These are phyloP conservation scores for Parnassius apollo DNA, from an alignment of 2,888 invertebrate genomes.

Conservation along the genomic window DNA sequence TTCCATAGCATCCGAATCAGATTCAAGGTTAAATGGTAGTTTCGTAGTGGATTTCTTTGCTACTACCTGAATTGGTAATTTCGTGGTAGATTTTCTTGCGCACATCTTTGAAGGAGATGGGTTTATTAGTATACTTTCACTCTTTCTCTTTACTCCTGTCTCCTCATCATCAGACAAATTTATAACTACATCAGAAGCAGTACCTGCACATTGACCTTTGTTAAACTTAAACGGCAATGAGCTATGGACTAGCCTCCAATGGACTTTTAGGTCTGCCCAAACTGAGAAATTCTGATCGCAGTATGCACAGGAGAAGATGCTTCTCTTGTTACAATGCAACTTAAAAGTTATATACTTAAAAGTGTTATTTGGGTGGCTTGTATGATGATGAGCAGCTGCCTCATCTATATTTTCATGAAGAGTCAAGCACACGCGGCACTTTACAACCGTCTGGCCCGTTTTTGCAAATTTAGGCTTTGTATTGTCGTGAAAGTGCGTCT, in stretches of 20 bases:
- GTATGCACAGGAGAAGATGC: slow-evolving; percentile 40
- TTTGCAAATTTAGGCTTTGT: slow-evolving; percentile 46
- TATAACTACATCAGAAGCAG: slow-evolving; percentile 10
- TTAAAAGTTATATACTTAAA: slow-evolving; percentile 53
- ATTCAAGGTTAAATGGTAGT: slow-evolving; percentile 46
- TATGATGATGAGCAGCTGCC: slow-evolving; percentile 58
- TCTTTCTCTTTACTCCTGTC: slow-evolving; percentile 5
- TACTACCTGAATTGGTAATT: slow-evolving; percentile 44
- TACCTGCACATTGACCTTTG: slow-evolving; percentile 1
- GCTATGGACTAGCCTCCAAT: slow-evolving; percentile 45
- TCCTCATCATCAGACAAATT: slow-evolving; percentile 30
- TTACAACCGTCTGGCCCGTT: slow-evolving; percentile 60
- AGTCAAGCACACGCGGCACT: slow-evolving; percentile 65
- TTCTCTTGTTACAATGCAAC: slow-evolving; percentile 39
- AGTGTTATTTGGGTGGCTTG: slow-evolving; percentile 39
- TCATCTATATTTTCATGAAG: slow-evolving; percentile 48
- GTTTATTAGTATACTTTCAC: slow-evolving; percentile 16
- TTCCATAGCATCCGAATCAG: slow-evolving; percentile 35
- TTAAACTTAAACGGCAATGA: slow-evolving; percentile 36
- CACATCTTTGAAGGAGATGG: slow-evolving; percentile 33
- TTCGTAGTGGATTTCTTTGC: slow-evolving; percentile 63
- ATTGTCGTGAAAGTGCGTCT: slow-evolving; percentile 47
- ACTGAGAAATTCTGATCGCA: slow-evolving; percentile 47
- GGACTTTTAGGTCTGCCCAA: slow-evolving; percentile 45
- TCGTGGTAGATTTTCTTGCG: slow-evolving; percentile 78